phyloP scores from a whole-genome alignment of 2,797 vertebrate species.

The Myotis myotis region DNA sequence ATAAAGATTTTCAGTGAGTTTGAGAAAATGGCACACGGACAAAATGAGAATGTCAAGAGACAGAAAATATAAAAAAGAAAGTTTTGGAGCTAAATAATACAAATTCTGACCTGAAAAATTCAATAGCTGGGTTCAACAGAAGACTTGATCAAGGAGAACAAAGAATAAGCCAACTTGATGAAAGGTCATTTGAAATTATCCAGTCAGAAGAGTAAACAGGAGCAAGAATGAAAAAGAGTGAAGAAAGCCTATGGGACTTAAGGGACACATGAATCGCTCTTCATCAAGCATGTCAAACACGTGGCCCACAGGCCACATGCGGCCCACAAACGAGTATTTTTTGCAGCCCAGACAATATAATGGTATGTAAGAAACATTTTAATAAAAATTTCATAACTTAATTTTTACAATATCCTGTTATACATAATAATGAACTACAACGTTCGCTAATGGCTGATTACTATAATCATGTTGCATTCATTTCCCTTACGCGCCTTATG shows the following conservation, averaged over 20 bases:
- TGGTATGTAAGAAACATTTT: too few relatives aligned
- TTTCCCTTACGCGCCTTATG: too few relatives aligned
- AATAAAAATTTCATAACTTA: too few relatives aligned
- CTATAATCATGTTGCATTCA: too few relatives aligned
- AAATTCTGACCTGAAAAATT: not conserved
- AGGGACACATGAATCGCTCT: not conserved
- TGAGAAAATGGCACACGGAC: not conserved
- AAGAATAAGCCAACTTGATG: not conserved
- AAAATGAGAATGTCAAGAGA: not conserved
- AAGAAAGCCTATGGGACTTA: not conserved
- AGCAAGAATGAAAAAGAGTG: not conserved
- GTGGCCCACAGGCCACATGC: too few relatives aligned
- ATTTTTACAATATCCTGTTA: too few relatives aligned
- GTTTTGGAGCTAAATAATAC: not conserved
- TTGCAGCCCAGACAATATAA: too few relatives aligned
- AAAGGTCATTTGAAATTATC: not conserved
- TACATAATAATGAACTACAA: too few relatives aligned
- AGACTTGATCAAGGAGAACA: not conserved
- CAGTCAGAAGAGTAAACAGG: not conserved
- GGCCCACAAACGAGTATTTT: too few relatives aligned
- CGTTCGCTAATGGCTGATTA: too few relatives aligned
- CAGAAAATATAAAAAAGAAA: not conserved
- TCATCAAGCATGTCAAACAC: not conserved
- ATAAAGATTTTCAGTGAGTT: not conserved
- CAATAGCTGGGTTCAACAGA: not conserved